A percentile compares a stretch with the other conserved stretches of the same genome.
Evolutionary conservation across 2,113 vertebrate genomes (phyloP).

Genomic region (Dasyurus viverrinus): DNA sequence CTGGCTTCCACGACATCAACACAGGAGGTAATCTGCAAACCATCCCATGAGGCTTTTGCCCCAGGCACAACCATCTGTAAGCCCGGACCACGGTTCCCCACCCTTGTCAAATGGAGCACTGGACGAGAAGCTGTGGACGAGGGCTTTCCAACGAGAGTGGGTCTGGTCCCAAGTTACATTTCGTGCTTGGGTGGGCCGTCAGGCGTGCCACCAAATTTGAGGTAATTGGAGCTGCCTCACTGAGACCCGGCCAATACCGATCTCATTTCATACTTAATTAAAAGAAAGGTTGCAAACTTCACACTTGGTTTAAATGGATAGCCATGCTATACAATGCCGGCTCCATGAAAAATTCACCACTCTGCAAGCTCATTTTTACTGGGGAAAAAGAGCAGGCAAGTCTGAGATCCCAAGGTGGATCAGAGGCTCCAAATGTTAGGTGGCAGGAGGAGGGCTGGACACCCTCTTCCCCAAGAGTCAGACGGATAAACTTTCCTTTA

Average conservation of each 20-base stretch:
- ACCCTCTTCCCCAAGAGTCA: neutral
- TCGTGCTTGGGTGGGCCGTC: no score
- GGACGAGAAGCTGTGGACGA: neutral
- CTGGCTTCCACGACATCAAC: neutral
- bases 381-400: neutral
- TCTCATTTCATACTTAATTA: neutral
- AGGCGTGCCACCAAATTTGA: neutral
- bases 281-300: neutral
- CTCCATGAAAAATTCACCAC: neutral
- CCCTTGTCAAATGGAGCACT: neutral
- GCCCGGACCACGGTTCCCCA: neutral
- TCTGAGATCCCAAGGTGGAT: neutral
- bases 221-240: neutral
- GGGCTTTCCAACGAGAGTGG: neutral
- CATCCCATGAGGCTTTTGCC: neutral
- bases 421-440: neutral
- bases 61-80: neutral
- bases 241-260: neutral
- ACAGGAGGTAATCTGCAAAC: neutral
- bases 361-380: neutral
- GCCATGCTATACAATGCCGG: fast-evolving
- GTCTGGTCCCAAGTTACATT: no score
- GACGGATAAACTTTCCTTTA: neutral
- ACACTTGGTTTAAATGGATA: neutral
- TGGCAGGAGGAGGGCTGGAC: neutral